Evolutionary conservation across 1,140 invertebrate species (phyloP).

Genomic region (Philopotamus ludificatus): DNA sequence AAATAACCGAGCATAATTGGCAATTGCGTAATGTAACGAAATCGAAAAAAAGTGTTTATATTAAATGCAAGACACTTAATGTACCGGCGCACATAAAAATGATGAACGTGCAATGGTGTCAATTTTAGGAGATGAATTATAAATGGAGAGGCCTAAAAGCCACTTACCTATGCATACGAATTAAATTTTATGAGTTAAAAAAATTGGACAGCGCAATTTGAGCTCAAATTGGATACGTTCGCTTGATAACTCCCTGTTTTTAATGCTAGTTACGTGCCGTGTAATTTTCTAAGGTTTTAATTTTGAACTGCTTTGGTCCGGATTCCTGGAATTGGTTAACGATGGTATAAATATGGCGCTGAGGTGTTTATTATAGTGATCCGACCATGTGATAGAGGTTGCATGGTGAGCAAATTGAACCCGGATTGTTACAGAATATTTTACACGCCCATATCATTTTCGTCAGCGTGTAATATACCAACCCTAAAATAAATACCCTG

Average conservation of each 20-base stretch:
- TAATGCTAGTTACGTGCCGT: background rate
- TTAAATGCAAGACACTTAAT: no score
- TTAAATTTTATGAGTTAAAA: background rate
- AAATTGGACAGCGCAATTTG: background rate
- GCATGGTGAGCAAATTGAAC: slow-evolving; percentile 1
- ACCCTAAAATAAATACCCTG: no score
- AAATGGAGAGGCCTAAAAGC: no score
- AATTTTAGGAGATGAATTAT: no score
- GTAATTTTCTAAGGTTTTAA: slow-evolving; percentile 5
- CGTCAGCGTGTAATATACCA: slow-evolving; percentile 2
- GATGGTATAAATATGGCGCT: slow-evolving; percentile 1
- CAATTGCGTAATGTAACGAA: no score
- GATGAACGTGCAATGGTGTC: no score
- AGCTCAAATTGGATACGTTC: background rate
- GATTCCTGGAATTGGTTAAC: background rate
- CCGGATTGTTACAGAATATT: background rate
- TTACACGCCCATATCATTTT: slow-evolving; percentile 5
- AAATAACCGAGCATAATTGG: no score
- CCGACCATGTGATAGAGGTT: background rate
- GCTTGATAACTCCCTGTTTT: background rate
- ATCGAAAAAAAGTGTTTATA: no score
- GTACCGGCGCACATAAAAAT: no score
- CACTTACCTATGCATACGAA: background rate
- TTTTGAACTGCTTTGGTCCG: background rate
- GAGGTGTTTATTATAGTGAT: slow-evolving; percentile 12